Evolutionary conservation across 2,113 vertebrate genomes (phyloP), one percentile per base, ranked within the genome.

Genomic region (Heterocephalus glaber): DNA sequence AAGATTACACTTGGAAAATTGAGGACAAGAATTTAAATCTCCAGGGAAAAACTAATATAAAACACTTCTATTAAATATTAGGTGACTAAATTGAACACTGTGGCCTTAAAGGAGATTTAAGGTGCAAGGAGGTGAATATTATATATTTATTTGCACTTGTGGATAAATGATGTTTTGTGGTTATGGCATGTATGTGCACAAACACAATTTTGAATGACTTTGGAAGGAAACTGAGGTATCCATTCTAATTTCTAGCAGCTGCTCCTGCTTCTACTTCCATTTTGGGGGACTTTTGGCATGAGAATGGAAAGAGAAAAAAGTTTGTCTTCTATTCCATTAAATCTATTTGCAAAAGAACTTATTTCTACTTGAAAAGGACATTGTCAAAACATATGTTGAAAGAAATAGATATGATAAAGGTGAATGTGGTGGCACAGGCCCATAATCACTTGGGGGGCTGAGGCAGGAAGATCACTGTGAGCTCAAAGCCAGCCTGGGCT

Each of bases 21-120:
- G 66, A 94, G 47, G 92, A 28, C 13, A 74, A 35, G n/a, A n/a
- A 76, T 86, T 81, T 74, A 83, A 89, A 94, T 54, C 33, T 92
- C 12, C 33, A 54, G 77, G 58, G 7, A 81, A 79, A 44, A 97
- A 85, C 44, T 68, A 86, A 70, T 61, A 1, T 20, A 63, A 86
- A 84, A 56, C 16, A 47, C 7, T 80, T 19, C 20, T 65, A 70
- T 93, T 81, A 56, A 96, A 96, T 93, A 81, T 89, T 68, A 90
- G 33, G 22, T 94, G 58, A 76, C 47, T 76, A 68, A 95, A 56
- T 1, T 89, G 47, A 68, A 72, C 14, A 82, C 6, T 10, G 7
- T 49, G 20, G 11, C 60, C 22, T 86, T 76, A 76, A 84, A 77
- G 63, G 20, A 72, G 26, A 88, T 30, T 2, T 33, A 89, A 60